Evolutionary conservation across 2,888 invertebrate genomes (phyloP), one percentile per base, ranked within the genome.

Genomic region (Lordiphosa andalusiaca): DNA sequence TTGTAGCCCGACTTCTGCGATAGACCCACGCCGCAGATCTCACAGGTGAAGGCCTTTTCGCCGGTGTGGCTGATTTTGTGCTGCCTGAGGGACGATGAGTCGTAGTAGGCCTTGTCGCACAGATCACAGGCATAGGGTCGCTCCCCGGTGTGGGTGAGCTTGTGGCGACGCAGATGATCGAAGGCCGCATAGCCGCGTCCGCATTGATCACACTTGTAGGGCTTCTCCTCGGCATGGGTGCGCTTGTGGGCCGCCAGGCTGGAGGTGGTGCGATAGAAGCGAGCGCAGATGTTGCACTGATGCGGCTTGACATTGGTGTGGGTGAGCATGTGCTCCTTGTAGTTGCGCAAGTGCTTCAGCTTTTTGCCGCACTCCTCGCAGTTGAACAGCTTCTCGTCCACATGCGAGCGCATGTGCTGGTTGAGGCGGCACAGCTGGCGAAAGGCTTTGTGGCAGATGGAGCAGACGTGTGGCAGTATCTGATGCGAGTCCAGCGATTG

Each of bases 1-100:
- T 90, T 89, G 56, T 87, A 89, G 46, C 89, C 89, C 0, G 89
- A 89, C 35, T 89, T 90, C 58, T 90, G 89, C 0, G 89, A 89
- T 54, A 89, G 73, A 0, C 89, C 89, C 40, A 89, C 88, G 6
- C 89, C 89, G 58, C 89, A 89, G 21, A 89, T 88, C 23, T 88
- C 86, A 13, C 89, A 89, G 6, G 86, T 77, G 58, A 87, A 89
- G 0, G 89, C 89, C 63, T 89, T 88, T 30, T 87, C 86, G 2
- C 89, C 89, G 0, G 89, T 88, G 56, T 89, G 89, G 1, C 86
- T 85, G 4, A 89, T 68, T 70, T 89, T 88, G 55, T 89, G 89
- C 36, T 85, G 83, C 3, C 88, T 83, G 47, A 89, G 61, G 2
- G 89, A 89, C 1, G 89, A 88, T 0, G 89, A 84, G 13, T 89